Percentiles rank a stretch among this genome's conserved stretches.
Conservation (phyloP, 2,113 vertebrate genomes). For the Coptodon rendalli region DNA sequence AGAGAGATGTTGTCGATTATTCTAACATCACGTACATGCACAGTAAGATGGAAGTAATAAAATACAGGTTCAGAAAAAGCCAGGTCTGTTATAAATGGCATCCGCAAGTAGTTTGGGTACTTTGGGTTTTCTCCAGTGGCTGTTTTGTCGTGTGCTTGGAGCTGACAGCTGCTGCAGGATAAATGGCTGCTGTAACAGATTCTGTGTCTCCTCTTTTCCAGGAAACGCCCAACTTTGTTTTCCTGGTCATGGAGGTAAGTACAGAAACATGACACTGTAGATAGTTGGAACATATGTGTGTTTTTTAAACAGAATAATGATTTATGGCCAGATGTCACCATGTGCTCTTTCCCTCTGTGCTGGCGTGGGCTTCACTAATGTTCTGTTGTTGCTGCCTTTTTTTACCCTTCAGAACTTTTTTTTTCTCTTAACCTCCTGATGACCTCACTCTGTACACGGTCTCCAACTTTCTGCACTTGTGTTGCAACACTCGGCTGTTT, state of each 20-base stretch:
- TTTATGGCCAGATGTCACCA: not conserved
- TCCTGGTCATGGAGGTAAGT: conserved; percentile 95
- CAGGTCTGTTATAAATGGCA: not conserved
- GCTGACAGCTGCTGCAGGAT: not conserved
- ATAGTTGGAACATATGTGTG: not conserved
- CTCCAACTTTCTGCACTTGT: not conserved
- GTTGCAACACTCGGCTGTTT: conserved; percentile 25
- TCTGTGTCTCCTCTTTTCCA: conserved; percentile 69
- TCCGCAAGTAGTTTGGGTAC: not conserved
- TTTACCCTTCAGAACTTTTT: not conserved
- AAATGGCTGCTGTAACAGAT: conserved; percentile 2
- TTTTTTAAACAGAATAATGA: not conserved
- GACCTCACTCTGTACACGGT: not conserved
- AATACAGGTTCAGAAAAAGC: not conserved
- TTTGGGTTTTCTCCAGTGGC: not conserved
- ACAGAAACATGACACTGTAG: not conserved
- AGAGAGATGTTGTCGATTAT: no score
- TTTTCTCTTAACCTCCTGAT: not conserved
- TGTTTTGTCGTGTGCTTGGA: not conserved
- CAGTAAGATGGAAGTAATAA: not conserved
- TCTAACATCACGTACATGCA: not conserved
- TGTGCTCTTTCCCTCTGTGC: not conserved
- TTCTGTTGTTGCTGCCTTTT: not conserved
- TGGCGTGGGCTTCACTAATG: not conserved
- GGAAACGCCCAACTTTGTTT: conserved; percentile 94